Conservation (phyloP, 2,888 invertebrate genomes). For the Notodonta ziczac region DNA sequence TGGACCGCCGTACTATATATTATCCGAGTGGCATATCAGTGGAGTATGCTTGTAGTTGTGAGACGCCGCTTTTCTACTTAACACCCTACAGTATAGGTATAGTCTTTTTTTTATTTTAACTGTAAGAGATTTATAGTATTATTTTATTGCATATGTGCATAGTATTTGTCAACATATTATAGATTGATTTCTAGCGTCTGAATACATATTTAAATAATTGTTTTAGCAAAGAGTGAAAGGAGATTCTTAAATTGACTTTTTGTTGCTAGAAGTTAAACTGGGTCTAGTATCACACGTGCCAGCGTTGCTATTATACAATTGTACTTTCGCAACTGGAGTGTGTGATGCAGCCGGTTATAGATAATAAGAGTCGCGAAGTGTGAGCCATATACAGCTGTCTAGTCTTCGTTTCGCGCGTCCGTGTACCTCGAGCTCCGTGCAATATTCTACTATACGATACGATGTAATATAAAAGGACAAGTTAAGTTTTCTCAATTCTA, state of each 20-base stretch:
- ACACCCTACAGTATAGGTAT: constrained; percentile 39
- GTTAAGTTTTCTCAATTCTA: constrained; percentile 76
- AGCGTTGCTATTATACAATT: background rate
- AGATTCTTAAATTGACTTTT: background rate
- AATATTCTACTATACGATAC: constrained; percentile 31
- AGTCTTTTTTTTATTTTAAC: constrained; percentile 46
- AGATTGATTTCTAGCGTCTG: constrained; percentile 11
- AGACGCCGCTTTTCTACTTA: constrained; percentile 51
- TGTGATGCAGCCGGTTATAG: background rate
- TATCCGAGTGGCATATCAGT: constrained; percentile 62
- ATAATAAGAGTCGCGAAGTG: background rate
- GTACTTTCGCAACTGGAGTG: background rate
- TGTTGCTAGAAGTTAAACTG: background rate
- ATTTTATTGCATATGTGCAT: constrained; percentile 25
- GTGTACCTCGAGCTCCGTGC: constrained; percentile 39
- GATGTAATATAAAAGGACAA: constrained; percentile 38
- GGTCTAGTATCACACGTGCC: background rate
- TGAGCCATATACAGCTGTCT: constrained; percentile 29
- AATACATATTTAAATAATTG: background rate
- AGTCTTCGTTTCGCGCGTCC: constrained; percentile 29
- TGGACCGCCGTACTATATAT: constrained; percentile 32
- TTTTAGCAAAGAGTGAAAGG: background rate
- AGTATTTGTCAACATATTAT: constrained; percentile 18
- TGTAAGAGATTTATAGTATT: constrained; percentile 35
- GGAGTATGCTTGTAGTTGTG: constrained; percentile 52